A percentile compares a stretch with the other conserved stretches of the same genome.
Conservation (phyloP, 2,113 vertebrate genomes). For the Chroicocephalus ridibundus region DNA sequence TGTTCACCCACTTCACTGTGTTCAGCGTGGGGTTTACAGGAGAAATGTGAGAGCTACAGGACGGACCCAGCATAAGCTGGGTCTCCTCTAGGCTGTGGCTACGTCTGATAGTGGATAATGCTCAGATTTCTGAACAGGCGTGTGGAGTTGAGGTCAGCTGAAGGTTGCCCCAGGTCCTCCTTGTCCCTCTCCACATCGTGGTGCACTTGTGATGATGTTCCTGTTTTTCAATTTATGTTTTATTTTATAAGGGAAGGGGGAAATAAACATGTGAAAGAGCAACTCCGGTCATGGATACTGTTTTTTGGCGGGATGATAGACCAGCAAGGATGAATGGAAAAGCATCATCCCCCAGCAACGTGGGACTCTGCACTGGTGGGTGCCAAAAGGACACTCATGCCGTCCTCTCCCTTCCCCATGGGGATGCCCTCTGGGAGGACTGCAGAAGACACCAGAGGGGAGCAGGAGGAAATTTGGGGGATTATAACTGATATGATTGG, state of each 20-base stretch:
- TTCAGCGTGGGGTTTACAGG: neutral
- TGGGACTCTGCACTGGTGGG: neutral
- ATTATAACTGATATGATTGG: neutral
- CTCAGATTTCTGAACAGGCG: accelerated
- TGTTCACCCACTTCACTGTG: neutral
- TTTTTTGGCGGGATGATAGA: neutral
- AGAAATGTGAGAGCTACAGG: neutral
- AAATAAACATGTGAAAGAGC: neutral
- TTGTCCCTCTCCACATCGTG: neutral
- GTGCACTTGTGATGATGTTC: neutral
- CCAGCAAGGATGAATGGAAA: neutral
- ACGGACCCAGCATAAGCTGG: neutral
- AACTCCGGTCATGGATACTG: neutral
- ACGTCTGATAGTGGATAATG: neutral
- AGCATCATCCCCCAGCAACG: neutral
- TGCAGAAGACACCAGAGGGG: neutral
- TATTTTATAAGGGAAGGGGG: neutral
- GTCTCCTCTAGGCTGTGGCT: neutral
- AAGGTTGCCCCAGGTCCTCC: neutral
- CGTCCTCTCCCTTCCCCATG: neutral
- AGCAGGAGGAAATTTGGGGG: neutral
- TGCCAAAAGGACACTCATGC: neutral
- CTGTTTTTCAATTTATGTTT: neutral
- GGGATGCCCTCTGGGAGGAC: neutral
- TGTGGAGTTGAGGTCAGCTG: neutral